Conservation (phyloP, 1,140 invertebrate species). For the Conus ventricosus region DNA sequence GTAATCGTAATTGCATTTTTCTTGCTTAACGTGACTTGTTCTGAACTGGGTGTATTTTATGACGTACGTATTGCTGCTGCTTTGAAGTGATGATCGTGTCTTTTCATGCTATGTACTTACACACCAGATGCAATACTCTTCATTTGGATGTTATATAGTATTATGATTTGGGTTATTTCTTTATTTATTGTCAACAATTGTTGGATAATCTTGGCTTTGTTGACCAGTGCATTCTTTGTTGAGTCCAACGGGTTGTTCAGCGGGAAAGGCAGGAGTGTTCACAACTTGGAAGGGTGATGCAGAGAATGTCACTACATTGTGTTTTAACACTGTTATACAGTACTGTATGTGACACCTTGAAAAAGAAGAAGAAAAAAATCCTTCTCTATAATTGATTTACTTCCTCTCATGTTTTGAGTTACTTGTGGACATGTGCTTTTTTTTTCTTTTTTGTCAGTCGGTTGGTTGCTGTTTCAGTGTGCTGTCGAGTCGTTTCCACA, state of each 20-base stretch:
- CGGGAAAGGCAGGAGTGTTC: neutral
- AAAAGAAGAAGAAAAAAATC: neutral
- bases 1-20: constrained; percentile 6
- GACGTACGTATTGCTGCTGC: constrained; percentile 7
- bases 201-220: neutral
- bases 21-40: neutral
- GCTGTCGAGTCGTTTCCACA: constrained; percentile 5
- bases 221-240: neutral
- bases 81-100: constrained; percentile 12
- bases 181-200: constrained; percentile 9
- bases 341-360: neutral
- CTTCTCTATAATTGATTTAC: neutral
- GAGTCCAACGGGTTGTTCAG: constrained; percentile 1
- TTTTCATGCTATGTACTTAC: constrained; percentile 20
- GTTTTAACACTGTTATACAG: constrained; percentile 17
- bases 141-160: neutral
- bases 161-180: neutral
- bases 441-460: neutral
- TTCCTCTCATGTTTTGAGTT: constrained; percentile 5
- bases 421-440: neutral
- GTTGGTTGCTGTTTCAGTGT: neutral
- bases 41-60: neutral
- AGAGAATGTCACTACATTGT: constrained; percentile 3
- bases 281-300: neutral
- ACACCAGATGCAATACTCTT: constrained; percentile 23